phyloP scores from a whole-genome alignment of 2,888 invertebrate species.

The Tipula vernalis region DNA sequence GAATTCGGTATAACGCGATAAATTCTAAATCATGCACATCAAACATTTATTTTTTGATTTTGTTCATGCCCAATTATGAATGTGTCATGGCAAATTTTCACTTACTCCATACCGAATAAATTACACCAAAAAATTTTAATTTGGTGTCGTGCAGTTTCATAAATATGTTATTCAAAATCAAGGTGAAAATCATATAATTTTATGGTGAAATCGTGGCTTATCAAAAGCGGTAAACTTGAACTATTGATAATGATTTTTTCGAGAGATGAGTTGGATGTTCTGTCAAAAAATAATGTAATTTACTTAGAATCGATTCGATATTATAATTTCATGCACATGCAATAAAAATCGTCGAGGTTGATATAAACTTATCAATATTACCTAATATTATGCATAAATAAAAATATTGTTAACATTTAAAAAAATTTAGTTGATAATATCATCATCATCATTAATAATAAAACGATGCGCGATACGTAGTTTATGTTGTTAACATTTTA shows the following conservation, averaged over 20 bases:
- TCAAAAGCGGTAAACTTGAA: neutral
- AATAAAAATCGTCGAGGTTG: neutral
- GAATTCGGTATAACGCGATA: neutral
- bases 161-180: neutral
- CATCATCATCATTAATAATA: neutral
- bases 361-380: neutral
- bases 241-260: neutral
- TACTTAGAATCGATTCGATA: too few relatives aligned
- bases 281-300: too few relatives aligned
- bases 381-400: neutral
- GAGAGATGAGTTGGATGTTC: neutral
- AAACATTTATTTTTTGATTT: neutral
- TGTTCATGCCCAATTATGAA: neutral
- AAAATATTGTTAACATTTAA: neutral
- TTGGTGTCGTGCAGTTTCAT: neutral
- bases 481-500: neutral
- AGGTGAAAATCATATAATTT: neutral
- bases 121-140: neutral
- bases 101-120: neutral
- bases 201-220: neutral
- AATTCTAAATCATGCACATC: neutral
- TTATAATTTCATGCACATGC: neutral
- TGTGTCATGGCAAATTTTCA: neutral
- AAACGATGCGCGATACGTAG: neutral
- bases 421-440: neutral